Percentiles rank a stretch among this genome's conserved stretches.
phyloP scores from a whole-genome alignment of 2,888 invertebrate genomes.

The Stratiomys singularior region DNA sequence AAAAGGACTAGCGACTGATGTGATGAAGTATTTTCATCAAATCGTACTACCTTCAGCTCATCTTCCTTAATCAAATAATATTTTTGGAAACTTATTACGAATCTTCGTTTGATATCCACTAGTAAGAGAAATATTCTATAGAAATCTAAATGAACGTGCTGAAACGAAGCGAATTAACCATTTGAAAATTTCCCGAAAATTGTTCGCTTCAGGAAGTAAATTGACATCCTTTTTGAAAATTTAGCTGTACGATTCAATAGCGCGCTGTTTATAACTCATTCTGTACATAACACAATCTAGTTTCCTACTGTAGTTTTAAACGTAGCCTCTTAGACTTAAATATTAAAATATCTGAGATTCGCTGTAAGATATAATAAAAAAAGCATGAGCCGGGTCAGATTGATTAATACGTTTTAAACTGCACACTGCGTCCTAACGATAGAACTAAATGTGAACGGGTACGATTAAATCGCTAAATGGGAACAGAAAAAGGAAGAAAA shows the following conservation, averaged over 20 bases:
- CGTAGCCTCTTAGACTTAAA: constrained; percentile 16
- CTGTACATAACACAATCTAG: constrained; percentile 32
- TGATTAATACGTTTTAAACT: background rate
- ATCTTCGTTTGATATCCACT: too few species aligned
- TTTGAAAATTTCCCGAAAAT: background rate
- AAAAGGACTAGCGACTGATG: too few species aligned
- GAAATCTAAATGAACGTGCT: too few species aligned
- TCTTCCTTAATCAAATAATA: too few species aligned
- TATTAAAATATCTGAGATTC: constrained; percentile 20
- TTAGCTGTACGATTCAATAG: constrained; percentile 19
- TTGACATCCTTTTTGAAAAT: constrained; percentile 4
- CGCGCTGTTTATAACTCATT: constrained; percentile 28
- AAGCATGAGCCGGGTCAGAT: background rate
- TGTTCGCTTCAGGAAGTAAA: too few species aligned
- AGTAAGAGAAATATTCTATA: too few species aligned
- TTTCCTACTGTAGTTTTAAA: constrained; percentile 26
- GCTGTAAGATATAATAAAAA: constrained; percentile 26
- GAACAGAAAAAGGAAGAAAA: constrained; percentile 2
- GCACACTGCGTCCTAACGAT: constrained; percentile 34
- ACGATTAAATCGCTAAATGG: background rate
- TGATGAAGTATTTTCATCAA: too few species aligned
- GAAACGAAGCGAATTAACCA: background rate
- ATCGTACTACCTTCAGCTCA: too few species aligned
- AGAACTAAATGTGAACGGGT: background rate
- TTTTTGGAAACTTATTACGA: too few species aligned